A percentile compares a stretch with the other conserved stretches of the same genome.
Conservation (phyloP, 1,140 invertebrate genomes). For the Drosophila elegans region DNA sequence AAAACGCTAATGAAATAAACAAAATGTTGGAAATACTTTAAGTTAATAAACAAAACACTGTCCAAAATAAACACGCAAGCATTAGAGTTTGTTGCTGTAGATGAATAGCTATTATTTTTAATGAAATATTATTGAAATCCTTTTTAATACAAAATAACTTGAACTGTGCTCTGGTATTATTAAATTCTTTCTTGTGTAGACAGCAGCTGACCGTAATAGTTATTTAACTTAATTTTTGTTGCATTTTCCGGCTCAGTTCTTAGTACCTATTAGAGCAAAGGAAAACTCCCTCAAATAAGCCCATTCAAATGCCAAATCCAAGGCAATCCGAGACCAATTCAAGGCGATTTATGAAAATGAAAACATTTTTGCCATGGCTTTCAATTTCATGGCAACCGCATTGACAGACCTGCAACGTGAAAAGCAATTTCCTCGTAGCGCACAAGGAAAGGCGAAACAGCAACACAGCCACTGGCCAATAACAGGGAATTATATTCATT, state of each 20-base stretch:
- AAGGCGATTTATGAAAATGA: slow-evolving; percentile 66
- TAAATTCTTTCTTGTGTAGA: not conserved
- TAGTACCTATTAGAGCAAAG: not conserved
- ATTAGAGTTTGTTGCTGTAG: no score
- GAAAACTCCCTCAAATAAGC: slow-evolving; percentile 7
- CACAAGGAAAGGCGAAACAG: not conserved
- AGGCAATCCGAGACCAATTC: slow-evolving; percentile 14
- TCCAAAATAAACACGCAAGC: no score
- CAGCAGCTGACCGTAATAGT: slow-evolving; percentile 17
- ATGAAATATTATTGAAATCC: no score
- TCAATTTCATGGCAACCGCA: slow-evolving; percentile 53
- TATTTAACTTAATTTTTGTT: slow-evolving; percentile 5
- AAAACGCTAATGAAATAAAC: no score
- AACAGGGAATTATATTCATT: slow-evolving; percentile 70
- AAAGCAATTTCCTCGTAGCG: slow-evolving; percentile 58
- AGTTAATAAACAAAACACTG: no score
- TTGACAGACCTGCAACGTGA: slow-evolving; percentile 55
- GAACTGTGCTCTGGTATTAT: no score
- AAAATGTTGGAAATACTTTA: no score
- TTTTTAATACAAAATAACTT: no score
- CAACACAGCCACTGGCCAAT: slow-evolving; percentile 36
- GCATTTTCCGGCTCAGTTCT: slow-evolving; percentile 21
- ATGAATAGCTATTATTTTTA: no score
- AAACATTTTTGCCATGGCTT: slow-evolving; percentile 58
- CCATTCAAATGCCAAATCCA: slow-evolving; percentile 20